A percentile compares a stretch with the other conserved stretches of the same genome.
Evolutionary conservation across 37 sponge, comb jelly and placozoan species (phyloP).

Genomic region (Aplysina aerophoba): DNA sequence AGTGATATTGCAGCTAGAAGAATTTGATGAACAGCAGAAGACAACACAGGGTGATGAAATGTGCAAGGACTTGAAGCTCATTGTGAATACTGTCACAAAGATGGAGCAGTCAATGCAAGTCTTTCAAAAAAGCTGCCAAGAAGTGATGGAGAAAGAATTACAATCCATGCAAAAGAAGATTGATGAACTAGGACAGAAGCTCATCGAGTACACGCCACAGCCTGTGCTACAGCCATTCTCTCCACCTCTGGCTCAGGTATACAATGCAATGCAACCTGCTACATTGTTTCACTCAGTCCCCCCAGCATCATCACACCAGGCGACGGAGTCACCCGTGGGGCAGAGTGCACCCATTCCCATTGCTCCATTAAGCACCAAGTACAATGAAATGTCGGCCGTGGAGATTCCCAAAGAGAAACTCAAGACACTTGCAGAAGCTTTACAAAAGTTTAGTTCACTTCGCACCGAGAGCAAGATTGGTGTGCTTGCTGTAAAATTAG

Average conservation of each 20-base stretch:
- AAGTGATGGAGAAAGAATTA: neutral
- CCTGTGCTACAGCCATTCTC: neutral
- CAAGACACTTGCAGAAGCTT: neutral
- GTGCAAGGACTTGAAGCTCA: slow-evolving; percentile 3
- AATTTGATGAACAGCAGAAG: slow-evolving; percentile 7
- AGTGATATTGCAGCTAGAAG: slow-evolving; percentile 11
- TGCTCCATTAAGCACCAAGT: neutral
- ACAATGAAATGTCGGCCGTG: neutral
- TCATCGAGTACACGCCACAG: neutral
- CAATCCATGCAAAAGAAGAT: slow-evolving; percentile 11
- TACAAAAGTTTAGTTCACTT: neutral
- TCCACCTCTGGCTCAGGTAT: neutral
- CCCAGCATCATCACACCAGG: slow-evolving; percentile 1
- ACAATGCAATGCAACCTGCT: neutral
- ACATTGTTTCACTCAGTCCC: slow-evolving; percentile 7
- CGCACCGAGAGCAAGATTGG: slow-evolving; percentile 9
- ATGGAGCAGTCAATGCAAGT: neutral
- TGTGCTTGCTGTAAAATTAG: slow-evolving; percentile 18
- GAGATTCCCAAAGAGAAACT: neutral
- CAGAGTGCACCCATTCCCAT: slow-evolving; percentile 4
- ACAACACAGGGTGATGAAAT: slow-evolving; percentile 3
- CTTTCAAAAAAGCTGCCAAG: slow-evolving; percentile 2
- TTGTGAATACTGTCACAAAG: slow-evolving; percentile 7
- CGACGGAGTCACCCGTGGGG: neutral
- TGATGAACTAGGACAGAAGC: neutral